Evolutionary conservation across 2,113 vertebrate genomes (phyloP).

Genomic region (Mus musculus): GRCm39 chr10:130154001-130154500

Average conservation of each 20-base stretch:
- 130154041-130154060: too few species aligned
- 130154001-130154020: too few species aligned
- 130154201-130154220: slow-evolving; percentile 44
- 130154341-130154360: neutral
- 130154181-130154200: slow-evolving; percentile 57
- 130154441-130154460: slow-evolving; percentile 70
- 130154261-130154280: slow-evolving; percentile 23
- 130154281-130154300: slow-evolving; percentile 64
- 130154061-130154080: too few species aligned
- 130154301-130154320: slow-evolving; percentile 38
- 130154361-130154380: slow-evolving; percentile 70
- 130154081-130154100: too few species aligned
- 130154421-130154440: slow-evolving; percentile 64
- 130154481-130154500: neutral
- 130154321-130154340: slow-evolving; percentile 25
- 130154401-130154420: slow-evolving; percentile 70
- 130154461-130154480: slow-evolving; percentile 55
- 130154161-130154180: slow-evolving; percentile 62
- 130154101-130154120: too few species aligned
- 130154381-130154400: slow-evolving; percentile 77
- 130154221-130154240: slow-evolving; percentile 15
- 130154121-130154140: neutral
- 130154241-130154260: neutral
- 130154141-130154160: slow-evolving; percentile 41
- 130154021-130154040: too few species aligned